phyloP scores from a whole-genome alignment of 1,140 invertebrate genomes.

The Heliothis virescens region DNA sequence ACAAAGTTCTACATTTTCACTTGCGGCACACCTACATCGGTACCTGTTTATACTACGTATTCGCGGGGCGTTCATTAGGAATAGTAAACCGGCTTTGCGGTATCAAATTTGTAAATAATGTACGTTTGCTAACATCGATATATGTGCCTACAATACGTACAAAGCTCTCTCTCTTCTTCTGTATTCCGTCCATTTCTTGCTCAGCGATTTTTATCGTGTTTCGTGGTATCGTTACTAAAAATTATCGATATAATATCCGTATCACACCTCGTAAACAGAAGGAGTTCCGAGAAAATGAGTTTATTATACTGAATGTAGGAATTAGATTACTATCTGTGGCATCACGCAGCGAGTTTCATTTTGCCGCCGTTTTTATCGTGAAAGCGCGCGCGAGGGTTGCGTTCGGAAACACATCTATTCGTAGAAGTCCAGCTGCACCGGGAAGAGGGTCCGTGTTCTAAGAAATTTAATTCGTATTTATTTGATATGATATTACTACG shows the following conservation, averaged over 20 bases:
- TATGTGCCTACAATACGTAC: constrained; percentile 39
- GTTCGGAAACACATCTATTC: constrained; percentile 60
- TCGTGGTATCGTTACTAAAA: constrained; percentile 30
- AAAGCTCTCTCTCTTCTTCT: constrained; percentile 48
- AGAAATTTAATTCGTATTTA: constrained; percentile 53
- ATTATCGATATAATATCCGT: constrained; percentile 26
- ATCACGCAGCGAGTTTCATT: constrained; percentile 54
- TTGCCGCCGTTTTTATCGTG: constrained; percentile 57
- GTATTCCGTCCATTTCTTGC: constrained; percentile 37
- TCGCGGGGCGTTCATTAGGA: constrained; percentile 76
- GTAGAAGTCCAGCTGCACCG: constrained; percentile 67
- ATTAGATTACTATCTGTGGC: constrained; percentile 61
- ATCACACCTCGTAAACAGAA: constrained; percentile 36
- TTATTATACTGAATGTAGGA: constrained; percentile 48
- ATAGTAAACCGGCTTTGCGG: constrained; percentile 76
- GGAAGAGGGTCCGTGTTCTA: constrained; percentile 52
- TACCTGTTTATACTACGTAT: constrained; percentile 55
- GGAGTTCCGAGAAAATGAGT: constrained; percentile 57
- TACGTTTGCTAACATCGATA: constrained; percentile 54
- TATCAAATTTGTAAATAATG: constrained; percentile 76
- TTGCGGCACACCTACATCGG: constrained; percentile 46
- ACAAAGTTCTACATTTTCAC: constrained; percentile 62
- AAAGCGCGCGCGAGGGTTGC: constrained; percentile 57
- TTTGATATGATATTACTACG: constrained; percentile 27
- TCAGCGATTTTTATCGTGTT: constrained; percentile 44